Percentiles rank a stretch among this genome's conserved stretches.
Evolutionary conservation across 2,888 invertebrate species (phyloP).

Genomic region (Eupithecia abbreviata): DNA sequence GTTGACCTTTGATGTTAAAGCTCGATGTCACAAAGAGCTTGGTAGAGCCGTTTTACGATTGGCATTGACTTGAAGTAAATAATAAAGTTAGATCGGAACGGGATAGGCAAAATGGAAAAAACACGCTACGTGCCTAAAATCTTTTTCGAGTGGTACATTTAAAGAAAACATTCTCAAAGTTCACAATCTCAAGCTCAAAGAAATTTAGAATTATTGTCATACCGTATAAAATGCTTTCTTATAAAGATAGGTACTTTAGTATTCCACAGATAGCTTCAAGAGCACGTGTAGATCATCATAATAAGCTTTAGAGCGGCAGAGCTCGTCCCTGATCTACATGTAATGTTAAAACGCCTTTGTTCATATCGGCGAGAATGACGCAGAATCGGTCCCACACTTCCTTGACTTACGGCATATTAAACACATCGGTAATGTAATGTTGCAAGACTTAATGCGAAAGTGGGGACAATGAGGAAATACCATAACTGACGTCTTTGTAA

Average conservation of each 20-base stretch:
- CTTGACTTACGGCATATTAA: slow-evolving; percentile 41
- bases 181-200: neutral
- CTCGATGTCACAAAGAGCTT: too few species aligned
- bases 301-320: slow-evolving; percentile 15
- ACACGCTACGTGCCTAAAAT: too few species aligned
- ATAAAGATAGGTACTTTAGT: neutral
- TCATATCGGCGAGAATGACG: slow-evolving; percentile 54
- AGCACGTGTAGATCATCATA: slow-evolving; percentile 23
- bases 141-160: neutral
- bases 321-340: slow-evolving; percentile 26
- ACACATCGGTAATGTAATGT: slow-evolving; percentile 22
- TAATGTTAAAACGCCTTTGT: slow-evolving; percentile 70
- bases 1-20: neutral
- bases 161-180: neutral
- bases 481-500: slow-evolving; percentile 24
- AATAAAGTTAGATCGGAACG: neutral
- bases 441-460: slow-evolving; percentile 39
- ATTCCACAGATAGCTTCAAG: slow-evolving; percentile 6
- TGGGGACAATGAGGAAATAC: slow-evolving; percentile 36
- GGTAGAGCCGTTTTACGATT: too few species aligned
- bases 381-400: slow-evolving; percentile 52
- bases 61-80: too few species aligned
- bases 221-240: neutral
- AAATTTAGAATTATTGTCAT: neutral
- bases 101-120: neutral